phyloP scores from a whole-genome alignment of 2,797 vertebrate species.

The Hypotaenidia philippensis region DNA sequence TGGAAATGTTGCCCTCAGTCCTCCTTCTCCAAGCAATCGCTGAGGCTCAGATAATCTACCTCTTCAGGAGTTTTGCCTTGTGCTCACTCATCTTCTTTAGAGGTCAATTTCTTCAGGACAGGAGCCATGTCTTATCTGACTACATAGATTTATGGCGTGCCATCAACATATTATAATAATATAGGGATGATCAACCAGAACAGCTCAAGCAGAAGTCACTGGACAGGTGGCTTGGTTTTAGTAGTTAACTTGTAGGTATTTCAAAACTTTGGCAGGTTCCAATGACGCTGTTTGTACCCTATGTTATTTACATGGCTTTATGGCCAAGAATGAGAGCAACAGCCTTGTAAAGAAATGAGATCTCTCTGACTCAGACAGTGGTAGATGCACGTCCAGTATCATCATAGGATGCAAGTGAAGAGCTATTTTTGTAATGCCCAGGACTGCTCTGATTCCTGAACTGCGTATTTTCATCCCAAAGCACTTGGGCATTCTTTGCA shows the following conservation, averaged over 20 bases:
- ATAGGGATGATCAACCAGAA: constrained; percentile 26
- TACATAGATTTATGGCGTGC: not conserved
- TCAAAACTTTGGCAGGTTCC: constrained; percentile 45
- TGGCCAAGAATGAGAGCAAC: constrained; percentile 25
- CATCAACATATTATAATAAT: not conserved
- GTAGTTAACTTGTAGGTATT: constrained; percentile 38
- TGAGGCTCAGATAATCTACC: not conserved
- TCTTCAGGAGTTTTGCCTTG: not conserved
- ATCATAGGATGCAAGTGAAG: constrained; percentile 25
- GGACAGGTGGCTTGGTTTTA: constrained; percentile 48
- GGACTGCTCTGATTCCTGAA: not conserved
- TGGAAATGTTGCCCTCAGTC: not conserved
- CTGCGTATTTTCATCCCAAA: constrained; percentile 22
- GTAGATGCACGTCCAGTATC: constrained; percentile 5
- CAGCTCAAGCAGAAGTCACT: constrained; percentile 27
- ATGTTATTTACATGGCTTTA: constrained; percentile 43
- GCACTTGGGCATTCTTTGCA: not conserved
- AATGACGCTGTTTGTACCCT: not conserved
- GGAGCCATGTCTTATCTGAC: not conserved
- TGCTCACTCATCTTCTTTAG: not conserved
- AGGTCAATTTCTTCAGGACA: not conserved
- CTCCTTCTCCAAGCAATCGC: not conserved
- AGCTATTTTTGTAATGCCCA: constrained; percentile 26
- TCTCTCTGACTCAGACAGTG: constrained; percentile 25
- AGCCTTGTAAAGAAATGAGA: constrained; percentile 40